A percentile compares a stretch with the other conserved stretches of the same genome.
These are phyloP conservation scores for Gorsachius magnificus DNA, from an alignment of 2,797 vertebrate genomes.

Conservation along the genomic window DNA sequence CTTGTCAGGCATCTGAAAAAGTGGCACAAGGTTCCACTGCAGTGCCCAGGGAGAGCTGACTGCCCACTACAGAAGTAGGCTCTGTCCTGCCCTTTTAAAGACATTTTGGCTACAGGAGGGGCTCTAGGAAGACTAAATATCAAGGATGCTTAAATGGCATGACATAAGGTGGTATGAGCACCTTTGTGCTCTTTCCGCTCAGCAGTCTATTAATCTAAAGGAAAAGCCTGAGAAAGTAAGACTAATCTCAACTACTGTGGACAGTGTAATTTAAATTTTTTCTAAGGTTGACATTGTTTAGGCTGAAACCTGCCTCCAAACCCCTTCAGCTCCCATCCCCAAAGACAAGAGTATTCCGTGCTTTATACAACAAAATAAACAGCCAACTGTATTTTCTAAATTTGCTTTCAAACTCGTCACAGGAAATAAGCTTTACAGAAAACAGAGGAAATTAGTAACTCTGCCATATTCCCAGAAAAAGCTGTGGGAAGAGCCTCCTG, in stretches of 20 bases:
- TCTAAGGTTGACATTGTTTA: background rate
- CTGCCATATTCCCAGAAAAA: background rate
- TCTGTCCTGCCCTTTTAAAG: background rate
- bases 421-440: background rate
- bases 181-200: background rate
- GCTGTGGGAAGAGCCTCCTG: background rate
- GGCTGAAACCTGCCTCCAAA: background rate
- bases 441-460: background rate
- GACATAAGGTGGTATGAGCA: background rate
- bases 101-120: background rate
- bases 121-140: background rate
- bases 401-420: background rate
- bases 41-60: background rate
- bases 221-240: background rate
- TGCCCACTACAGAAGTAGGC: background rate
- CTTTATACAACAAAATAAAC: background rate
- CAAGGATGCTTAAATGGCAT: background rate
- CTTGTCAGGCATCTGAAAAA: background rate
- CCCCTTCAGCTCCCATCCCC: background rate
- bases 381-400: background rate
- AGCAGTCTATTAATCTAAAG: background rate
- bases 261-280: background rate
- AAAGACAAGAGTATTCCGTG: background rate
- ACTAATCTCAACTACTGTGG: background rate
- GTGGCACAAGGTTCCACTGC: background rate